Evolutionary conservation across 2,888 invertebrate genomes (phyloP), one percentile per base, ranked within the genome.

Genomic region (Agriotes lineatus): DNA sequence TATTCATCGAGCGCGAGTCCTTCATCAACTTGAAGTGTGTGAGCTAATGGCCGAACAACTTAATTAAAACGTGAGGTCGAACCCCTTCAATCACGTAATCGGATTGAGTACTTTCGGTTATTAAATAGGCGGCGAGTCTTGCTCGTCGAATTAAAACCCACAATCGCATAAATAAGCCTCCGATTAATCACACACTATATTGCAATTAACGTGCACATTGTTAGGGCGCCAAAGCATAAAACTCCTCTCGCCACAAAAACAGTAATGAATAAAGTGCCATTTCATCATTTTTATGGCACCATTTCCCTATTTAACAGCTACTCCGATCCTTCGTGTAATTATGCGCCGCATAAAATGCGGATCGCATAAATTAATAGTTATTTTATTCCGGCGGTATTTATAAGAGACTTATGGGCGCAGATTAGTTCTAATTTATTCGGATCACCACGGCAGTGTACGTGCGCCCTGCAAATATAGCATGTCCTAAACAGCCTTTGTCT

Each of bases 401-500:
- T 72, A 69, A 68, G 74, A 75, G 75, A 79, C 76, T 78, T 80
- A 80, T 76, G 74, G 74, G 69, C 70, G 68, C 72, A 77, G 78
- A 80, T 79, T 77, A 76, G 69, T 66, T 60, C 48, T 81, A 80
- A 82, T 81, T 81, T 81, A 81, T 81, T 76, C 77, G 74, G 65
- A 71, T 69, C 67, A 59, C 62, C 72, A 67, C 73, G 73, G 70
- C 70, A 71, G 67, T 76, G 65, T 81, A 78, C 76, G 80, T 81
- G 80, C 76, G 75, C 73, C 75, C 77, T 75, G 76, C 78, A 78
- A 80, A 81, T 81, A 80, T 80, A 82, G 76, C 77, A 80, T 76
- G 12, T 33, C 76, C 77, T 77, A 80, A 79, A 81, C 76, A 76
- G 77, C 70, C 73, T 74, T 78, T 79, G 78, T 80, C 78, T 78